A percentile compares a stretch with the other conserved stretches of the same genome.
Evolutionary conservation across 64 coral and sea anemone species (phyloP).

Genomic region (Stylophora pistillata): DNA sequence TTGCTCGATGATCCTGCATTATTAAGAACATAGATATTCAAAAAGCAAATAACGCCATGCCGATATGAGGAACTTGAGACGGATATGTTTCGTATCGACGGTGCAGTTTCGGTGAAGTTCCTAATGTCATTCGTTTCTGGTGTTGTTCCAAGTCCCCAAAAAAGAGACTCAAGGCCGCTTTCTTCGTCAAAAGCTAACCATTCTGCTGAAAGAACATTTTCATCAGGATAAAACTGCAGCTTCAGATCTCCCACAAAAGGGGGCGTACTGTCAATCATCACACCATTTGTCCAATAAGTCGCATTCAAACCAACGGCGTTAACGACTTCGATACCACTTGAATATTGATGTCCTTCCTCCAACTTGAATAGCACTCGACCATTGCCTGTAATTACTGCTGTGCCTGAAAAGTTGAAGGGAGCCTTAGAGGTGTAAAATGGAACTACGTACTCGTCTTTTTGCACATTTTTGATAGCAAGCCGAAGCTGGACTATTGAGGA

Average conservation of each 20-base stretch:
- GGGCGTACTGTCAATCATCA: slow-evolving; percentile 74
- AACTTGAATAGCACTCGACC: slow-evolving; percentile 50
- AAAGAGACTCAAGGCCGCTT: slow-evolving; percentile 61
- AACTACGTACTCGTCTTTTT: slow-evolving; percentile 41
- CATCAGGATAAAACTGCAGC: slow-evolving; percentile 57
- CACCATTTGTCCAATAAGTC: slow-evolving; percentile 77
- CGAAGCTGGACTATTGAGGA: slow-evolving; percentile 53
- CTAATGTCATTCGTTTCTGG: slow-evolving; percentile 64
- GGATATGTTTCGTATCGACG: neutral
- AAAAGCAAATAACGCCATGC: slow-evolving; percentile 74
- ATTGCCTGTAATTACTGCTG: slow-evolving; percentile 61
- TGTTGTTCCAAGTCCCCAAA: slow-evolving; percentile 71
- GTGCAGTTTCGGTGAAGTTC: slow-evolving; percentile 23
- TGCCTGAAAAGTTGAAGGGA: slow-evolving; percentile 34
- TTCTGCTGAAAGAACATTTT: slow-evolving; percentile 40
- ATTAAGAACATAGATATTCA: slow-evolving; percentile 61
- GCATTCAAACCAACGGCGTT: slow-evolving; percentile 70
- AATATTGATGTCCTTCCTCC: slow-evolving; percentile 58
- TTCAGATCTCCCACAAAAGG: slow-evolving; percentile 54
- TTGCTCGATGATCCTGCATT: slow-evolving; percentile 63
- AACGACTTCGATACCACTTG: slow-evolving; percentile 67
- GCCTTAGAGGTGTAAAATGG: slow-evolving; percentile 67
- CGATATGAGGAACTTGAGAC: slow-evolving; percentile 28
- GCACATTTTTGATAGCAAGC: slow-evolving; percentile 70
- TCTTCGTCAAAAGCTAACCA: slow-evolving; percentile 73